Percentiles rank a stretch among this genome's conserved stretches.
Conservation (phyloP, 2,113 vertebrate genomes). For the Irena cyanogastra region DNA sequence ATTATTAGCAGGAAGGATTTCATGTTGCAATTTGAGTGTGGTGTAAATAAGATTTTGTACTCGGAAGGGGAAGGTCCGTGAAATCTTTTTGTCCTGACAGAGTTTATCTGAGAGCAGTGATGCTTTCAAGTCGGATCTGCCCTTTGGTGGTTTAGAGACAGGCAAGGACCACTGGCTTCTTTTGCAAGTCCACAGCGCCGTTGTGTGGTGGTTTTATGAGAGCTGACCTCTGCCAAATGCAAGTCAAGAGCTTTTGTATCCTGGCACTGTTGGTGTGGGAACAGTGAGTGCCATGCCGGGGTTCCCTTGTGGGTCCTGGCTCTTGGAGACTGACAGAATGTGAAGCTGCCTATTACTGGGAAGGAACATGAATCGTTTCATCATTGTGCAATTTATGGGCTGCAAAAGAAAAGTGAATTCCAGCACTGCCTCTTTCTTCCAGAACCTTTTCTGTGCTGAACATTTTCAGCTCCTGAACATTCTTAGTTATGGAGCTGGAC, state of each 20-base stretch:
- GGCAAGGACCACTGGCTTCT: not conserved
- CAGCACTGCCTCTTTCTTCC: not conserved
- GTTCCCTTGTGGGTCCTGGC: not conserved
- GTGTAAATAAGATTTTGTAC: not conserved
- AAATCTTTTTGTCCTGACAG: not conserved
- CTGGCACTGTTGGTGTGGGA: not conserved
- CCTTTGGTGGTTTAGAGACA: accelerated
- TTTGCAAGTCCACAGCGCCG: not conserved
- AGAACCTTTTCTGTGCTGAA: not conserved
- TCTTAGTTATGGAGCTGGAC: not conserved
- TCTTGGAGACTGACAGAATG: not conserved
- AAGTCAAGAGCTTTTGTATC: not conserved
- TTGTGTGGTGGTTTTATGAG: not conserved
- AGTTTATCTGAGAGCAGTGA: not conserved
- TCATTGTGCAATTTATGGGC: too few relatives aligned
- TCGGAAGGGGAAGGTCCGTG: not conserved
- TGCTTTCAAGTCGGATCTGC: not conserved
- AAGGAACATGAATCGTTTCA: accelerated
- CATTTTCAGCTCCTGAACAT: not conserved
- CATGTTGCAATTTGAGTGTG: accelerated
- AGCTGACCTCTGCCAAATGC: accelerated
- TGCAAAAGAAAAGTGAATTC: not conserved
- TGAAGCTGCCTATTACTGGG: not conserved
- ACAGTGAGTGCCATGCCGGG: accelerated
- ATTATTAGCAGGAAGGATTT: not conserved